phyloP scores from a whole-genome alignment of 2,888 invertebrate species.

The Caenorhabditis becei region DNA sequence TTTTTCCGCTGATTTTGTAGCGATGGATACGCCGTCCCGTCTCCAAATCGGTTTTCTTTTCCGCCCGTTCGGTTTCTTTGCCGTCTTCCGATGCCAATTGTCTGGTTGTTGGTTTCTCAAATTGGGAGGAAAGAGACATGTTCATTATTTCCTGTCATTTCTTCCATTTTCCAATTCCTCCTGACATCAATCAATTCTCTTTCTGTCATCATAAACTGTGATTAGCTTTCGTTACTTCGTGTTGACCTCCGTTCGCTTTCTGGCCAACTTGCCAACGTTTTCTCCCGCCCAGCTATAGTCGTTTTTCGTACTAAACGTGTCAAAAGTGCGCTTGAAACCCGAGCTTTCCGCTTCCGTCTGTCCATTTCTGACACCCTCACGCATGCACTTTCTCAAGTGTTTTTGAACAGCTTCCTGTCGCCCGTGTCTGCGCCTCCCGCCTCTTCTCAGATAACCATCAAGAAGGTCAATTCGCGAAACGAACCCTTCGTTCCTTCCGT shows the following conservation, averaged over 20 bases:
- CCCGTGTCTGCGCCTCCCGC: slow-evolving; percentile 26
- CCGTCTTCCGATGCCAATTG: slow-evolving; percentile 11
- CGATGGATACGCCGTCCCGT: not conserved
- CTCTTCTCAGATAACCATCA: slow-evolving; percentile 43
- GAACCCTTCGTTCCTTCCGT: not conserved
- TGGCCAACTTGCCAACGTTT: not conserved
- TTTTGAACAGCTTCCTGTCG: slow-evolving; percentile 24
- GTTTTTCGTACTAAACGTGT: slow-evolving; percentile 56
- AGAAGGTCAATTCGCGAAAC: slow-evolving; percentile 33
- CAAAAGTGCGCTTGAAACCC: slow-evolving; percentile 45
- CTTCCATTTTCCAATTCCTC: not conserved
- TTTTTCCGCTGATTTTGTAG: slow-evolving; percentile 25
- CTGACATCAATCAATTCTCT: slow-evolving; percentile 33
- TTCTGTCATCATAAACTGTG: slow-evolving; percentile 24
- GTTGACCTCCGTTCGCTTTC: slow-evolving; percentile 13
- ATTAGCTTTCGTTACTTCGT: slow-evolving; percentile 14
- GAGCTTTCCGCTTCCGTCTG: slow-evolving; percentile 22
- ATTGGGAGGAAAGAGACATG: not conserved
- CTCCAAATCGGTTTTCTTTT: slow-evolving; percentile 16
- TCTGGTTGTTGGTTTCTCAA: slow-evolving; percentile 18
- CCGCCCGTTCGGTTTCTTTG: slow-evolving; percentile 3
- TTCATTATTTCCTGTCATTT: slow-evolving; percentile 1
- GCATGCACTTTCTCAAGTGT: slow-evolving; percentile 43
- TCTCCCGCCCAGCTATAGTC: slow-evolving; percentile 21
- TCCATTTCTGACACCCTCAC: slow-evolving; percentile 7